A percentile compares a stretch with the other conserved stretches of the same genome.
phyloP scores from a whole-genome alignment of 2,888 invertebrate genomes.

The Sylvicola cinctus region DNA sequence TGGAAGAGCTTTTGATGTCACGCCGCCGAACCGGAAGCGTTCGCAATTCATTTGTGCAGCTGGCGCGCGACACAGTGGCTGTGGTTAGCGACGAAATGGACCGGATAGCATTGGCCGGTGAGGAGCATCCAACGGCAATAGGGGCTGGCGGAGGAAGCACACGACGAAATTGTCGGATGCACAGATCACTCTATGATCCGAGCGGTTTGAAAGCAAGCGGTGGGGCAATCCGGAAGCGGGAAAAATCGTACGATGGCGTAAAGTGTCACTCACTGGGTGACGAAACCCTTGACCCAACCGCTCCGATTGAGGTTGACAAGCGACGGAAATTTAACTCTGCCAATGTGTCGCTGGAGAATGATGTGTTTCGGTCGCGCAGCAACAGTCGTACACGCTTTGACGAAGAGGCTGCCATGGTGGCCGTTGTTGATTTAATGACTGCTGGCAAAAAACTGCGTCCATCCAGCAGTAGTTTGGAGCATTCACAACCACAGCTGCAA shows the following conservation, averaged over 20 bases:
- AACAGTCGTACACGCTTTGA: slow-evolving; percentile 17
- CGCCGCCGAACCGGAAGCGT: background rate
- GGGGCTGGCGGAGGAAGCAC: slow-evolving; percentile 17
- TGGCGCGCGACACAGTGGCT: slow-evolving; percentile 8
- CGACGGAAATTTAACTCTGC: slow-evolving; percentile 16
- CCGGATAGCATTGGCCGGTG: background rate
- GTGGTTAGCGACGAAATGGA: slow-evolving; percentile 10
- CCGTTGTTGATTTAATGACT: slow-evolving; percentile 1
- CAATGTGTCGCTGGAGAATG: slow-evolving; percentile 22
- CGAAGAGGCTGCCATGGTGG: slow-evolving; percentile 2
- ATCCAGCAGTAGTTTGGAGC: slow-evolving; percentile 13
- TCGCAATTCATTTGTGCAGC: slow-evolving; percentile 8
- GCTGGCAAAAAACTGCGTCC: background rate
- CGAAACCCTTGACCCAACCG: slow-evolving; percentile 12
- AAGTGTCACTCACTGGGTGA: slow-evolving; percentile 25
- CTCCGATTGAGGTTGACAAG: slow-evolving; percentile 11
- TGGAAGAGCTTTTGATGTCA: slow-evolving; percentile 7
- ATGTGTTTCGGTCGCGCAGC: slow-evolving; percentile 18
- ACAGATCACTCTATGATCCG: slow-evolving; percentile 24
- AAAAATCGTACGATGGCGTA: slow-evolving; percentile 15
- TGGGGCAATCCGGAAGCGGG: slow-evolving; percentile 19
- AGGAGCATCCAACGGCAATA: background rate
- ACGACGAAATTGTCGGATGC: slow-evolving; percentile 23
- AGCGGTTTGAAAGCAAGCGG: no score
- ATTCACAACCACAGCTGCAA: slow-evolving; percentile 22